Base-by-base conservation (phyloP, 2,888 invertebrate species). In the Chironomus riparius region DNA sequence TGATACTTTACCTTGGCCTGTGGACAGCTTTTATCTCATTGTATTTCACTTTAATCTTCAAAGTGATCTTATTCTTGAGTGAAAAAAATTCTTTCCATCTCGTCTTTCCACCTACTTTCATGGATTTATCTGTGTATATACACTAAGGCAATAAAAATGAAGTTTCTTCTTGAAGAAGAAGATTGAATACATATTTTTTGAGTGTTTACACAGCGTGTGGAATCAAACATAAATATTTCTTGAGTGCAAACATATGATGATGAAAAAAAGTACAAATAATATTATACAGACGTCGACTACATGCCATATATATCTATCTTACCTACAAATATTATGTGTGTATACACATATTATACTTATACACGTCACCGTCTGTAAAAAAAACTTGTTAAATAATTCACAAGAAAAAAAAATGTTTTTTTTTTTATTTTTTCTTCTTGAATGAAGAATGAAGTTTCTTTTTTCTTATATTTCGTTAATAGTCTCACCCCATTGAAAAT, bases 401-500 rank as follows among this genome's bases (percentile, higher is more conserved):
- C 38, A 10, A 38, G 38, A 38, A 38, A 38, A 38, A 38, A 10
- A 10, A 38, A 6, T 28, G 1, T 28, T 28, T 28, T 6, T 28
- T 38, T 2, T 38, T 10, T 38, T 38, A 10, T 38, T 38, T 38
- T 28, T 28, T 28, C n/a, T 28, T 38, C 38, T 38, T 38, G 38
- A 38, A 38, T 38, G 38, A 38, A 38, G 38, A 38, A 38, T 38
- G 38, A 38, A 38, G 38, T 38, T 38, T 38, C 38, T 38, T 38
- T 38, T 38, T 38, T 38, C 38, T 38, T 2, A 38, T 38, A 38
- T 38, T 38, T 38, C 38, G 71, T 71, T 71, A 71, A 71, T 71
- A 56, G 56, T 71, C 71, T 71, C 71, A 71, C 71, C 71, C 71
- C 61, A 71, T 56, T 71, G 71, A 56, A 71, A 71, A 71, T 71